Evolutionary conservation across 2,888 invertebrate genomes (phyloP), one percentile per base, ranked within the genome.

Genomic region (Ichneumoninae sp.): DNA sequence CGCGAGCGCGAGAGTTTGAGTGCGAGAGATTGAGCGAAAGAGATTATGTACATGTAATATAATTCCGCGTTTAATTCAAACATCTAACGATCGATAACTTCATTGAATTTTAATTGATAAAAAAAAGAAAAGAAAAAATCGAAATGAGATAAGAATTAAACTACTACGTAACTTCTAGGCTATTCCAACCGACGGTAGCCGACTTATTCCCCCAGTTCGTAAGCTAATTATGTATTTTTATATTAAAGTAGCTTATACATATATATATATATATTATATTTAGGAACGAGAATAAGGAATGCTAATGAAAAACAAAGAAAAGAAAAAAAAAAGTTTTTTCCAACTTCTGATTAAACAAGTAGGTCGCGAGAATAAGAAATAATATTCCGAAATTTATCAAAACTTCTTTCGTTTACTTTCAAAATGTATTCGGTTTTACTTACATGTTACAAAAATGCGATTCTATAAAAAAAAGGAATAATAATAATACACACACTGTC

Each of bases 221-320:
- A 94, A 93, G 92, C 91, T 93, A 93, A 93, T 93, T 93, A 93
- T 93, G 93, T 94, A 94, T 94, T 94, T 94, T 94, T 94, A 93
- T 94, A 94, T 93, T 93, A 93, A 93, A 93, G 91, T 93, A 93
- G 93, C 91, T 91, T 91, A 92, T 92, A 93, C 90, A 92, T 89
- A 89, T 89, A 82, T 63, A 82, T 83, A 79, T 85, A 88, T 85
- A 87, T 86, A 88, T 85, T 63, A 78, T 70, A 73, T 81, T 77
- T 81, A 76, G 76, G 63, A 81, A 73, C 50, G 76, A 79, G 66
- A 83, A 74, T 75, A 83, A 81, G 70, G 63, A 84, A 81, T 79
- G 74, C 76, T 82, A 65, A 50, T 81, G 63, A 87, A 60, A 50
- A 22, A 50, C n/a, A 40, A 40, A 10, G 2, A 40, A 40, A 40